Evolutionary conservation across 2,113 vertebrate species (phyloP).

Genomic region (Oxygymnocypris stewartii): DNA sequence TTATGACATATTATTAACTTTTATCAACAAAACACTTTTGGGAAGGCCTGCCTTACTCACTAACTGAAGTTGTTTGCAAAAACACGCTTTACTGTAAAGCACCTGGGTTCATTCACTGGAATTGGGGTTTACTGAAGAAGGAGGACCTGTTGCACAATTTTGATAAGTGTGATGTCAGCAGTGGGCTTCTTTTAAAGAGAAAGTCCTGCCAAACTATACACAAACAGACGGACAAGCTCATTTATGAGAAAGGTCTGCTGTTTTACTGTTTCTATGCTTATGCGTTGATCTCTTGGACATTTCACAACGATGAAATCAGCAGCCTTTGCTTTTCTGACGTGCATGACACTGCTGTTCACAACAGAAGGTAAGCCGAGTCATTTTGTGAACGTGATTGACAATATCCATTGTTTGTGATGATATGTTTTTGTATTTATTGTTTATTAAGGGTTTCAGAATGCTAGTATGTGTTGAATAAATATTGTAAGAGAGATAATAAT

Average conservation of each 20-base stretch:
- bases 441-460: neutral
- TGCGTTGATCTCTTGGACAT: neutral
- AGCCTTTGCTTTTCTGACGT: neutral
- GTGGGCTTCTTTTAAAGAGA: neutral
- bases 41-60: neutral
- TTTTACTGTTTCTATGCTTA: neutral
- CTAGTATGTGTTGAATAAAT: neutral
- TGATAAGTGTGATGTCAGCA: neutral
- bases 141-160: neutral
- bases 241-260: neutral
- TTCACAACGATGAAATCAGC: neutral
- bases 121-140: neutral
- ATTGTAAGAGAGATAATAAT: neutral
- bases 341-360: neutral
- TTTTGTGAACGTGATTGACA: neutral
- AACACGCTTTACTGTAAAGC: too few relatives aligned
- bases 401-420: neutral
- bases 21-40: neutral
- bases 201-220: neutral
- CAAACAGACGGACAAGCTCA: neutral
- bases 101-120: neutral
- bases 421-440: neutral
- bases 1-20: neutral
- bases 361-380: neutral
- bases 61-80: neutral